Evolutionary conservation across 2,113 vertebrate genomes (phyloP), one percentile per base, ranked within the genome.

Genomic region (Beaufortia kweichowensis): DNA sequence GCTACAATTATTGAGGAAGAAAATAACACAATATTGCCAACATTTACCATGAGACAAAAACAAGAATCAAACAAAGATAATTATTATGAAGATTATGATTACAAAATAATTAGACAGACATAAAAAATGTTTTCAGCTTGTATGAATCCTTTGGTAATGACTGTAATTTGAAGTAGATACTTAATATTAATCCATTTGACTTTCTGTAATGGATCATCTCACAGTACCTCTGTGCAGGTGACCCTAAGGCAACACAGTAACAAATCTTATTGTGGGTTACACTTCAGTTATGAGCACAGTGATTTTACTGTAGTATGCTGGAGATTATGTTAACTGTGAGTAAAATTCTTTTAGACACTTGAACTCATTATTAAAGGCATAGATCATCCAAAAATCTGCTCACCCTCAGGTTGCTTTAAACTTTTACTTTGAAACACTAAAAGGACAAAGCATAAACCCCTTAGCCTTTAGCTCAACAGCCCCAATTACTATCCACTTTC

Each of bases 191-290:
- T 55, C 33, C 61, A 67, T 56, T 80, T 62, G 17, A 65, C 23
- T 41, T 61, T 74, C 43, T 60, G 57, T 62, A 63, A 63, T 31
- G 76, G 79, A 76, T 81, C 76, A 77, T 80, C 67, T 65, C 69
- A 78, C 62, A 60, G 62, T 60, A 67, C 19, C 62, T 83, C 28
- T 73, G 79, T 78, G 64, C 57, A 55, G 82, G 81, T 76, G 80
- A 88, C 79, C 57, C 84, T 88, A 90, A 89, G 87, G 86, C 88
- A 87, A 84, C 83, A 88, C 77, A 82, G 71, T 41, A 79, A 80
- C 79, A 81, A 81, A 50, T 83, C 39, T 76, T 68, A 86, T 84
- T 67, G 71, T 74, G 57, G 57, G 68, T 48, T 59, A 72, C n/a
- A 71, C 31, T 82, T 55, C 10, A 72, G 39, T 72, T 66, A 70